Conservation (phyloP, 2,113 vertebrate species). For the Eulemur macaco region DNA sequence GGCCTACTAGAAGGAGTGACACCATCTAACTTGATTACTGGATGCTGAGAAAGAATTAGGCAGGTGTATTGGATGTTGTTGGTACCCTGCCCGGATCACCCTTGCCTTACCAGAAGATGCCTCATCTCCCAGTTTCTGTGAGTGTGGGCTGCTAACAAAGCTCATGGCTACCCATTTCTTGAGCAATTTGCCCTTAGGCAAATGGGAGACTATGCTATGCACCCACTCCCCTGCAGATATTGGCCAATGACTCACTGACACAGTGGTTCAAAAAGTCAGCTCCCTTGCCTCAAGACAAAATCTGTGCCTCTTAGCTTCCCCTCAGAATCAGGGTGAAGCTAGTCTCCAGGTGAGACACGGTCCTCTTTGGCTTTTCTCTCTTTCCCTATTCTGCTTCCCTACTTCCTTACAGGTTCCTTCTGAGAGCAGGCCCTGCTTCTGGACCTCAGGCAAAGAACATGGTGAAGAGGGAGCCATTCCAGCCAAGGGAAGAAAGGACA, state of each 20-base stretch:
- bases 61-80: background rate
- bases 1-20: background rate
- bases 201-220: background rate
- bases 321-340: background rate
- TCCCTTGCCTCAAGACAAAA: background rate
- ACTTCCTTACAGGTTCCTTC: background rate
- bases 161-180: background rate
- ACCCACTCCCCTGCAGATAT: background rate
- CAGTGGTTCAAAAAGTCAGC: background rate
- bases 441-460: background rate
- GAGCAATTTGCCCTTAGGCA: background rate
- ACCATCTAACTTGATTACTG: background rate
- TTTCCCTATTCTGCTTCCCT: background rate
- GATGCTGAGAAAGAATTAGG: background rate
- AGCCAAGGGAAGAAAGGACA: background rate
- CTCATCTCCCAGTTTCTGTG: background rate
- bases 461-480: background rate
- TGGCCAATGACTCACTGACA: background rate
- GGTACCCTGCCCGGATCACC: background rate
- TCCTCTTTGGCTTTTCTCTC: background rate
- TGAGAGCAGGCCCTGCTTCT: background rate
- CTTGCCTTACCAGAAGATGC: background rate
- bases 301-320: background rate
- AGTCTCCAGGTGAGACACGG: background rate
- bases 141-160: background rate